A percentile compares a stretch with the other conserved stretches of the same genome.
Conservation (phyloP, 2,888 invertebrate genomes). For the Plagodis dolabraria region DNA sequence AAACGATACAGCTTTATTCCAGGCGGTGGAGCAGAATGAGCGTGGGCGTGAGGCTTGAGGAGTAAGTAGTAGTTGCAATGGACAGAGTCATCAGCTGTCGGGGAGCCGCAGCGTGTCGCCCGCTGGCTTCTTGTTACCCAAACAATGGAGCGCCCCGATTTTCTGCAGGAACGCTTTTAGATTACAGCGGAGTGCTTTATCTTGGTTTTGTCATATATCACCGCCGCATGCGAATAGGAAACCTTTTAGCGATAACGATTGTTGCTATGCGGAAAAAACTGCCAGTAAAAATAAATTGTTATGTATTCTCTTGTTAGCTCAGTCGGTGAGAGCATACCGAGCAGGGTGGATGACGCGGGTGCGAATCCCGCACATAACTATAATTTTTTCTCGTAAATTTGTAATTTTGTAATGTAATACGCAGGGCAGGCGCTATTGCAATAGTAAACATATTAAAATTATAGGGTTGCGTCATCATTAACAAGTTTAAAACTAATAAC, state of each 20-base stretch:
- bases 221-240: constrained; percentile 29
- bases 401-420: no score
- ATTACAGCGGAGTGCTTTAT: constrained; percentile 45
- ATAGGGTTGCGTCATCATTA: no score
- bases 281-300: no score
- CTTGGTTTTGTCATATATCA: constrained; percentile 39
- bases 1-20: constrained; percentile 53
- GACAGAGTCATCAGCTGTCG: constrained; percentile 1
- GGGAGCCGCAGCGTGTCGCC: constrained; percentile 16
- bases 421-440: no score
- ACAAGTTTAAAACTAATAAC: no score
- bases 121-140: constrained; percentile 36
- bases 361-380: no score
- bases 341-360: no score
- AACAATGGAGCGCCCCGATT: constrained; percentile 47
- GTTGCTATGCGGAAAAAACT: no score
- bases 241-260: constrained; percentile 15
- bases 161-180: constrained; percentile 37
- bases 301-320: no score
- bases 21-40: constrained; percentile 31
- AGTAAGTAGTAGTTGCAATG: constrained; percentile 4
- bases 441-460: no score
- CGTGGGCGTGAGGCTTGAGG: constrained; percentile 5
- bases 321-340: no score
- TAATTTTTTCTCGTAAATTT: no score